Evolutionary conservation across 2,888 invertebrate species (phyloP), one percentile per base, ranked within the genome.

Genomic region (Rhagophthalmus giganteus): DNA sequence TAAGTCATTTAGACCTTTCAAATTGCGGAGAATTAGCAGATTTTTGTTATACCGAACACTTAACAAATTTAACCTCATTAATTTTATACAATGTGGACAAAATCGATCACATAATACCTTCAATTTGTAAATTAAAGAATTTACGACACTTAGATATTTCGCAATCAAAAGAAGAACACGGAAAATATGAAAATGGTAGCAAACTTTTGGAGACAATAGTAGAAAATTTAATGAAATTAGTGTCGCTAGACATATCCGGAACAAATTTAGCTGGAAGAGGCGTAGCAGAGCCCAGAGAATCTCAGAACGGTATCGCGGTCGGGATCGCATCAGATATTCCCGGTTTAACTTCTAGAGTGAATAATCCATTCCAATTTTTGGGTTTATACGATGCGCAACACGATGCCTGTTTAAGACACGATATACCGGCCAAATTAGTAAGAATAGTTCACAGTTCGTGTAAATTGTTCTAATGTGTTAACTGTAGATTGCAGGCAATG

Each of bases 261-360:
- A 97, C 97, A 10, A 96, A 98, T 78, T 78, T 98, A 57, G 94
- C 95, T 27, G 94, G 95, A 8, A 84, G 85, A 41, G 91, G 91
- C 33, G 86, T 87, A 14, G 86, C 86, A 8, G 78, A 81, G 68
- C 76, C 77, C 54, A 76, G 77, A 49, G 63, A 63, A 1, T 57
- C 59, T 2, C 48, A 57, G 7, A 75, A 77, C 45, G 63, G 69
- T 1, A 73, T 74, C 58, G 75, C 66, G 69, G 74, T 74, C 58
- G 75, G 66, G 69, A 12, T 71, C 70, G 66, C 81, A n/a, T 82
- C 87, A 58, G 90, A 94, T 71, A 95, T 98, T 65, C 91, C 91
- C 2, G 97, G 96, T 0, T 78, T 97, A 12, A 84, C 85, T 11
- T 83, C 83, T 27, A 79, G 94, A 37, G 86, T 90, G 0, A 77